phyloP scores from a whole-genome alignment of 2,888 invertebrate genomes.

The Toxonevra muliebris region DNA sequence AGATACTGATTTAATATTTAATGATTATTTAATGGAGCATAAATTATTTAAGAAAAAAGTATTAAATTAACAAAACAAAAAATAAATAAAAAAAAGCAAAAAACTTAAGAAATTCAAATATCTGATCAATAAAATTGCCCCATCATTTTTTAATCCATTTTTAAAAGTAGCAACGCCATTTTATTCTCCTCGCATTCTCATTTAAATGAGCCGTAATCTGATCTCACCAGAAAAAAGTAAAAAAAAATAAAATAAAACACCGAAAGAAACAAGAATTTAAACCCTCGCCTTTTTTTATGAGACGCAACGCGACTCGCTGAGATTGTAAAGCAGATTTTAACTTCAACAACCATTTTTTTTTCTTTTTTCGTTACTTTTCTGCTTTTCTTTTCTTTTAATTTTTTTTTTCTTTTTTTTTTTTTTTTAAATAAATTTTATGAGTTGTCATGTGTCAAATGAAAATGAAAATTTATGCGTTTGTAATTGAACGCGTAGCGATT shows the following conservation, averaged over 20 bases:
- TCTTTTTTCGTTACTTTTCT: slow-evolving; percentile 8
- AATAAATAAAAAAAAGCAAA: neutral
- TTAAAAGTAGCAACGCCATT: slow-evolving; percentile 26
- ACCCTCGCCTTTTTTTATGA: slow-evolving; percentile 51
- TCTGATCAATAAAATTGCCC: slow-evolving; percentile 3
- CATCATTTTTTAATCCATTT: slow-evolving; percentile 11
- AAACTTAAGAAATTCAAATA: neutral
- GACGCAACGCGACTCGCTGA: slow-evolving; percentile 39
- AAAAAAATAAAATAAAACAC: neutral
- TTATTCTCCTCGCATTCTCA: slow-evolving; percentile 28
- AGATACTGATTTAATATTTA: neutral
- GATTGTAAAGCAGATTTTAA: slow-evolving; percentile 51
- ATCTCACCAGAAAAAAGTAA: slow-evolving; percentile 11
- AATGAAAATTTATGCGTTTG: slow-evolving; percentile 64
- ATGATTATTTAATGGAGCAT: slow-evolving; percentile 7
- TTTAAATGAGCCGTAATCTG: slow-evolving; percentile 27
- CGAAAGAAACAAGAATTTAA: slow-evolving; percentile 24
- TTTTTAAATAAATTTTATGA: slow-evolving; percentile 53
- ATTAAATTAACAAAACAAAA: neutral
- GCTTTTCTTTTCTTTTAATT: slow-evolving; percentile 6
- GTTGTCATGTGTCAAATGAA: slow-evolving; percentile 64
- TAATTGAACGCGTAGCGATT: slow-evolving; percentile 57
- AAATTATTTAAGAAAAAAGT: neutral
- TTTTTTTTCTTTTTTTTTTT: slow-evolving; percentile 23
- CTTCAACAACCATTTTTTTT: slow-evolving; percentile 21